These are phyloP conservation scores for Bufo bufo DNA, from an alignment of 2,113 vertebrate genomes.

Conservation along the genomic window DNA sequence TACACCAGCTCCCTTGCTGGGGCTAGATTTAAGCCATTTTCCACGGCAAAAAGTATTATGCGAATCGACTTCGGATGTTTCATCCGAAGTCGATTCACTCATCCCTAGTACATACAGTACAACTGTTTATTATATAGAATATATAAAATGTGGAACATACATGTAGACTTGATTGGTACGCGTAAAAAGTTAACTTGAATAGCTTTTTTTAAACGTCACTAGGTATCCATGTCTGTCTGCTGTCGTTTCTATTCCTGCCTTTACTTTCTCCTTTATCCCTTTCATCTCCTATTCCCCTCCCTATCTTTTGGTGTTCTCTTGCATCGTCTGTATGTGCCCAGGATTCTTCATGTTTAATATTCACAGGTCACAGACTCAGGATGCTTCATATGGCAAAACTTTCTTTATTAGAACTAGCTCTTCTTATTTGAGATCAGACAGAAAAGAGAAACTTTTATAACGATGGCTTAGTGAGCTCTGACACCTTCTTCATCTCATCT, in stretches of 20 bases:
- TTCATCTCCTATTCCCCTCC: neutral
- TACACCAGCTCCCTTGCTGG: too few relatives aligned
- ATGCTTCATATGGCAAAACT: conserved; percentile 25
- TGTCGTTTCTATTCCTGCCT: neutral
- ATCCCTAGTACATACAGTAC: too few relatives aligned
- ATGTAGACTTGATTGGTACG: neutral
- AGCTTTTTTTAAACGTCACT: neutral
- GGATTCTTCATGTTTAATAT: conserved; percentile 21
- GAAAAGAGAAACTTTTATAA: conserved; percentile 37
- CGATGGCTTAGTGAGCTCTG: conserved; percentile 45
- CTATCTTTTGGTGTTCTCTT: neutral
- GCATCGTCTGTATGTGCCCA: neutral
- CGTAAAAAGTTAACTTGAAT: neutral
- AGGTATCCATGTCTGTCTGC: neutral
- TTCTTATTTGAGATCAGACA: conserved; percentile 25
- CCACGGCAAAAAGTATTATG: too few relatives aligned
- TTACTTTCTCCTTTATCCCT: neutral
- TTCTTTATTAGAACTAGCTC: conserved; percentile 44
- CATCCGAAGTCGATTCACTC: too few relatives aligned
- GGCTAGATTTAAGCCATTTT: too few relatives aligned
- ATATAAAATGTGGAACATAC: too few relatives aligned
- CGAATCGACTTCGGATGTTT: too few relatives aligned
- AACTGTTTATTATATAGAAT: too few relatives aligned
- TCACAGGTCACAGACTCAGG: conserved; percentile 44
- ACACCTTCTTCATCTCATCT: conserved; percentile 36